Conservation (phyloP, 2,113 vertebrate species). For the Marmota flaviventris region DNA sequence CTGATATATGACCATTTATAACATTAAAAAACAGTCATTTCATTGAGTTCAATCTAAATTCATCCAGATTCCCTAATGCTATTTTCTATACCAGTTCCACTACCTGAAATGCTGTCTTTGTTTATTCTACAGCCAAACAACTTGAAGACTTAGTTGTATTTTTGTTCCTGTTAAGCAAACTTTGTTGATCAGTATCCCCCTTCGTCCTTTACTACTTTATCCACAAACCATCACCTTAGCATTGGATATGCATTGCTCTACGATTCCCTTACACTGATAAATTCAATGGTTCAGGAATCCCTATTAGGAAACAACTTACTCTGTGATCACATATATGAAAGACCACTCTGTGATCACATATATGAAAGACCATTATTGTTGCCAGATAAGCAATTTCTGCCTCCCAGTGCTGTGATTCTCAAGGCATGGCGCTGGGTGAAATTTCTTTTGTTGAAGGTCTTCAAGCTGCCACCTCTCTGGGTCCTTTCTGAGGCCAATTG, state of each 20-base stretch:
- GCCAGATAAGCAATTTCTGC: neutral
- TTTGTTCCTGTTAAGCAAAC: neutral
- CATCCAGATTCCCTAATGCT: neutral
- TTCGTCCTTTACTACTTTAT: neutral
- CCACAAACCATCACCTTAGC: neutral
- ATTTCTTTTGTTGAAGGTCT: neutral
- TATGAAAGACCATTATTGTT: neutral
- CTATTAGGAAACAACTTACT: neutral
- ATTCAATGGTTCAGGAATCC: neutral
- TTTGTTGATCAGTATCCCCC: too few species aligned
- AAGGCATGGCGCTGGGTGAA: neutral
- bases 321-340: neutral
- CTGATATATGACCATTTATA: neutral
- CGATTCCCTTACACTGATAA: neutral
- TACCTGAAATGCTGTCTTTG: neutral
- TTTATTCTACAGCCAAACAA: neutral
- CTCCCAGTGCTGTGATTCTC: neutral
- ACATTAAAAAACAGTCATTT: neutral
- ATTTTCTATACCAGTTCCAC: neutral
- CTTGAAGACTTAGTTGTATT: neutral
- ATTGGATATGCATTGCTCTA: neutral
- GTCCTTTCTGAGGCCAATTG: neutral
- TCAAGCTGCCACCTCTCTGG: neutral
- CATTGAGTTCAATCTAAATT: neutral
- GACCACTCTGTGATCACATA: neutral